A percentile compares a stretch with the other conserved stretches of the same genome.
Conservation (phyloP, 2,797 vertebrate species). For the Chaenodraco wilsoni region DNA sequence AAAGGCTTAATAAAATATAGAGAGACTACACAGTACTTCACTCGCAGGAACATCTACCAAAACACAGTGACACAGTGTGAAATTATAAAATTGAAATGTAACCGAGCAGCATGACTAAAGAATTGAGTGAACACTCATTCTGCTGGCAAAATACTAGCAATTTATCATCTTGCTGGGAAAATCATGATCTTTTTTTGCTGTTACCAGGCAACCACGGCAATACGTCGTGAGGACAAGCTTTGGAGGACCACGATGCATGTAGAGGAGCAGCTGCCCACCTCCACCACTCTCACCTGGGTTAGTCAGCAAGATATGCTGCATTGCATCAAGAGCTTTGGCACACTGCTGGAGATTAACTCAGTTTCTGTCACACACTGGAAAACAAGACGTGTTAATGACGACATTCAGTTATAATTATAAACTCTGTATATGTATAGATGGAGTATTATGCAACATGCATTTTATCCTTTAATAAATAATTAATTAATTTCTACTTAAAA, state of each 20-base stretch:
- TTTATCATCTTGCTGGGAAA: constrained; percentile 57
- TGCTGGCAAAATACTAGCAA: constrained; percentile 54
- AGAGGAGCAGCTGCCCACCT: constrained; percentile 67
- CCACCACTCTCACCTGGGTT: constrained; percentile 67
- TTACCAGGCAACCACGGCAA: constrained; percentile 79
- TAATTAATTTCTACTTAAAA: background rate
- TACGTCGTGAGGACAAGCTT: constrained; percentile 60
- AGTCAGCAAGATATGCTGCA: constrained; percentile 68
- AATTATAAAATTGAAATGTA: background rate
- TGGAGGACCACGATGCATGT: constrained; percentile 44
- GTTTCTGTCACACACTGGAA: constrained; percentile 24
- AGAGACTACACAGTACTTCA: background rate
- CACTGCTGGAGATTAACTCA: constrained; percentile 31
- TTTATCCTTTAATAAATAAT: background rate
- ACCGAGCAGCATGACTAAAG: constrained; percentile 28
- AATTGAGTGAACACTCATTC: constrained; percentile 25
- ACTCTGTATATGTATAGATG: background rate
- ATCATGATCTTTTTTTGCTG: constrained; percentile 69
- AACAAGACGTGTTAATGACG: background rate
- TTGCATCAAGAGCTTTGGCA: constrained; percentile 61
- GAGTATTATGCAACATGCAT: background rate
- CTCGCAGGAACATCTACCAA: background rate
- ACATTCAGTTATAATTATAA: background rate
- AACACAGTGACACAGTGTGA: background rate
- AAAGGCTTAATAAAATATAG: background rate